Percentiles rank a stretch among this genome's conserved stretches.
These are phyloP conservation scores for Trigoniulus corallinus DNA, from an alignment of 1,140 invertebrate species.

Conservation along the genomic window DNA sequence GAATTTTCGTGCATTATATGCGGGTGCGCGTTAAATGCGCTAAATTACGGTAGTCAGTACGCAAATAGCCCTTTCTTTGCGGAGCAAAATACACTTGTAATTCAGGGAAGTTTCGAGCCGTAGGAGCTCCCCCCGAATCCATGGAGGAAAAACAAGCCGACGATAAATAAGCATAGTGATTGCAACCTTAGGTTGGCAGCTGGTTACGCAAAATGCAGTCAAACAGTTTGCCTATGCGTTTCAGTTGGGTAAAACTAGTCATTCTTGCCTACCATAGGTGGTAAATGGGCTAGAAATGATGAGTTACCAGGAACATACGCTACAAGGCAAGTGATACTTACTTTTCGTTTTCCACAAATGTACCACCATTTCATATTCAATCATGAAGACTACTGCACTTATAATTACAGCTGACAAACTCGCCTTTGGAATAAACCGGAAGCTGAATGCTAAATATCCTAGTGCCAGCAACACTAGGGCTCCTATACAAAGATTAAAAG, in stretches of 20 bases:
- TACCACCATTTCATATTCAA: constrained; percentile 8
- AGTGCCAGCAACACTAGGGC: constrained; percentile 6
- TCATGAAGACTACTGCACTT: constrained; percentile 9
- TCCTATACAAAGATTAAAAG: constrained; percentile 6
- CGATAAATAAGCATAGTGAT: too few relatives aligned
- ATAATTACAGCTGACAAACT: constrained; percentile 8
- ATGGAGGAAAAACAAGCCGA: too few relatives aligned
- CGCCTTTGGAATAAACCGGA: constrained; percentile 9
- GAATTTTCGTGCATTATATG: too few relatives aligned
- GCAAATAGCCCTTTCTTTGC: too few relatives aligned
- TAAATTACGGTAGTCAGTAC: too few relatives aligned
- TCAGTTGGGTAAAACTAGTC: neutral
- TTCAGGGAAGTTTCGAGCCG: too few relatives aligned
- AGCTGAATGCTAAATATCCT: constrained; percentile 1
- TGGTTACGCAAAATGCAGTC: neutral
- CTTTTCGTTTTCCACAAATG: constrained; percentile 9
- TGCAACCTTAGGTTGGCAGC: neutral
- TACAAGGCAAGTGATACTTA: neutral
- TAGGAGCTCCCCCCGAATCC: too few relatives aligned
- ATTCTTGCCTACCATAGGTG: neutral
- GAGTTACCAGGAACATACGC: neutral
- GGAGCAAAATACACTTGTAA: too few relatives aligned
- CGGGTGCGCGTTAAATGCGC: too few relatives aligned
- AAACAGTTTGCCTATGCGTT: neutral
- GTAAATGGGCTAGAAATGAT: neutral